Conservation (phyloP, 2,797 vertebrate species). For the Rhyacichthys aspro region DNA sequence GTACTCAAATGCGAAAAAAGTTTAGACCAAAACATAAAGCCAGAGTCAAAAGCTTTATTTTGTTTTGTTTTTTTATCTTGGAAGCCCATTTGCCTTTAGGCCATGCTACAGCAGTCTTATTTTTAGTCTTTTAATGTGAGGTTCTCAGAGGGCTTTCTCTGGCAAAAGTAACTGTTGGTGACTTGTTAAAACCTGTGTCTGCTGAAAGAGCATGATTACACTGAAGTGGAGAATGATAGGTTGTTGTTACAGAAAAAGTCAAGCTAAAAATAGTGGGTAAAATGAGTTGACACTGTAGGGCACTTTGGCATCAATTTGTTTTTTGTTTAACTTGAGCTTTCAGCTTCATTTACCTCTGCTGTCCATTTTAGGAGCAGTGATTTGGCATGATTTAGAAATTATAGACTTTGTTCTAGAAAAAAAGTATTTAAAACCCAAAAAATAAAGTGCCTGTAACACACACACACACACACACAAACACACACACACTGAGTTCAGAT, state of each 20-base stretch:
- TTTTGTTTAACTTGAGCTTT: conserved; percentile 23
- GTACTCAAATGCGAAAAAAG: background rate
- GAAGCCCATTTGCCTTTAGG: conserved; percentile 16
- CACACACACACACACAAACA: background rate
- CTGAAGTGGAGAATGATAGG: conserved; percentile 53
- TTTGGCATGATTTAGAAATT: conserved; percentile 43
- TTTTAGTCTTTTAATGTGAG: conserved; percentile 51
- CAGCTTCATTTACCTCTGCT: conserved; percentile 31
- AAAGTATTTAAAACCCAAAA: conserved; percentile 26
- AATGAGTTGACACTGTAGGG: conserved; percentile 30
- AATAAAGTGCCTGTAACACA: conserved; percentile 14
- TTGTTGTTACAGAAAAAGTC: conserved; percentile 32
- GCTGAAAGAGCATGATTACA: conserved; percentile 45
- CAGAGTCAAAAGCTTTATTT: conserved; percentile 22
- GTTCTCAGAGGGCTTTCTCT: conserved; percentile 43
- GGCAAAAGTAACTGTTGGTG: conserved; percentile 28
- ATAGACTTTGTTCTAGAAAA: conserved; percentile 23
- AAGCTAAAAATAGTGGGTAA: conserved; percentile 43
- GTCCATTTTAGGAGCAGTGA: conserved; percentile 31
- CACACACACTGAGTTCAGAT: conserved; percentile 19
- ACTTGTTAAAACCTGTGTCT: conserved; percentile 57
- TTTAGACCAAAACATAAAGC: conserved; percentile 28
- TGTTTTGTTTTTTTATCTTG: conserved; percentile 16
- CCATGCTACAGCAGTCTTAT: conserved; percentile 31
- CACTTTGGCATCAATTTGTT: background rate